Percentiles rank a stretch among this genome's conserved stretches.
phyloP scores from a whole-genome alignment of 2,797 vertebrate species.

The Anableps anableps region DNA sequence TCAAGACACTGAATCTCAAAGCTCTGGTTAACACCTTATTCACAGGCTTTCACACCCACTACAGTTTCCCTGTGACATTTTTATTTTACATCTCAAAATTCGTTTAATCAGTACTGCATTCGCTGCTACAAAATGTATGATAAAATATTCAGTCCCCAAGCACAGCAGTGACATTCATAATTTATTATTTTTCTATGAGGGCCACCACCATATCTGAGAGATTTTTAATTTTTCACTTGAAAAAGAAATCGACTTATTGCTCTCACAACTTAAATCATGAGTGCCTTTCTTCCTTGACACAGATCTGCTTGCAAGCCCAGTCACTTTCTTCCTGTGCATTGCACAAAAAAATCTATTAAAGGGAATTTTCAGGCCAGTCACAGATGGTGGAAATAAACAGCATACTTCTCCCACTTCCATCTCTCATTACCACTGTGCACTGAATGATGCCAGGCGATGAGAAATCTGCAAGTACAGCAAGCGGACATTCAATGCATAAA shows the following conservation, averaged over 20 bases:
- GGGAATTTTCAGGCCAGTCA: slow-evolving; percentile 59
- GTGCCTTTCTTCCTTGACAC: slow-evolving; percentile 21
- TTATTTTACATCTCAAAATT: slow-evolving; percentile 9
- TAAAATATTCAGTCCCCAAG: slow-evolving; percentile 44
- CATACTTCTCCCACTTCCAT: slow-evolving; percentile 63
- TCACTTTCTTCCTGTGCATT: slow-evolving; percentile 37
- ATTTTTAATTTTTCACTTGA: slow-evolving; percentile 37
- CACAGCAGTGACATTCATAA: slow-evolving; percentile 37
- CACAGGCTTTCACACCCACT: neutral
- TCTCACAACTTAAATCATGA: slow-evolving; percentile 18
- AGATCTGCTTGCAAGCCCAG: slow-evolving; percentile 12
- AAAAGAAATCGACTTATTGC: slow-evolving; percentile 27
- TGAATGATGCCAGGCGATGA: slow-evolving; percentile 61
- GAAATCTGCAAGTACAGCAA: slow-evolving; percentile 67
- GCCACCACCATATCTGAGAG: slow-evolving; percentile 25
- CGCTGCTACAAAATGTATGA: slow-evolving; percentile 28
- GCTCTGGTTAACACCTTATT: slow-evolving; percentile 5
- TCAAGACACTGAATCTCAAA: neutral
- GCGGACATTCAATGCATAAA: slow-evolving; percentile 52
- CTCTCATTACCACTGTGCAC: slow-evolving; percentile 55
- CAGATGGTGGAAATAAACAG: slow-evolving; percentile 75
- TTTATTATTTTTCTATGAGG: slow-evolving; percentile 30
- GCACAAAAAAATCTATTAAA: slow-evolving; percentile 48
- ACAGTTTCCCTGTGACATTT: neutral
- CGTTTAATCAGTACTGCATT: slow-evolving; percentile 15